Base-by-base conservation (phyloP, 2,888 invertebrate species). In the Allophyes oxyacanthae region DNA sequence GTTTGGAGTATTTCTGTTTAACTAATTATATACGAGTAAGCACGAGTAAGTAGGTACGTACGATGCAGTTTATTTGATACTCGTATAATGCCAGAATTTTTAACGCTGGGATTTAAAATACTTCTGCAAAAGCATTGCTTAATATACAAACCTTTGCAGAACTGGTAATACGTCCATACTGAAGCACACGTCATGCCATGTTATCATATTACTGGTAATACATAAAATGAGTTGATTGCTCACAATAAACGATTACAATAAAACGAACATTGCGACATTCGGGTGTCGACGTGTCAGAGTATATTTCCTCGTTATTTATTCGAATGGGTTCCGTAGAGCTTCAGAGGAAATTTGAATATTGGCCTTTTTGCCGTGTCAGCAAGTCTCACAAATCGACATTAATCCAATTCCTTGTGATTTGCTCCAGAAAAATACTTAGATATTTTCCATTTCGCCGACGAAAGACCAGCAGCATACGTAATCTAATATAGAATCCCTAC, bases 351-450 rank as follows among this genome's bases (percentile, higher is more conserved):
- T 72, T 64, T 53, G 36, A 72, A 72, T 71, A 72, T 72, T 64
- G 49, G 41, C 46, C 41, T 48, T 53, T 55, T 45, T 46, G 50
- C 37, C 41, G 28, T 63, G 53, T 51, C 54, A 68, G 57, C 49
- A 14, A 37, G 41, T 41, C 41, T 55, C 57, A 44, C 41, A 59
- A 48, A 51, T 48, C 50, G 37, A 32, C 44, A 25, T 38, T 67
- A 72, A 59, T 56, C 40, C 63, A 44, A 64, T 66, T 63, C 49
- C 48, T 67, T 50, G 52, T 63, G 56, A 73, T 59, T 64, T 73
- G 52, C 49, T 55, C 57, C 44, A 45, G 38, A 60, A 55, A 55
- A 52, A 54, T 54, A 38, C 52, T 48, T 44, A 51, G 49, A 57
- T 54, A 61, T 67, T 50, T 61, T 58, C 44, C 34, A 52, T 56